Evolutionary conservation across 1,140 invertebrate species (phyloP).

Genomic region (Lysiphlebus fabarum): DNA sequence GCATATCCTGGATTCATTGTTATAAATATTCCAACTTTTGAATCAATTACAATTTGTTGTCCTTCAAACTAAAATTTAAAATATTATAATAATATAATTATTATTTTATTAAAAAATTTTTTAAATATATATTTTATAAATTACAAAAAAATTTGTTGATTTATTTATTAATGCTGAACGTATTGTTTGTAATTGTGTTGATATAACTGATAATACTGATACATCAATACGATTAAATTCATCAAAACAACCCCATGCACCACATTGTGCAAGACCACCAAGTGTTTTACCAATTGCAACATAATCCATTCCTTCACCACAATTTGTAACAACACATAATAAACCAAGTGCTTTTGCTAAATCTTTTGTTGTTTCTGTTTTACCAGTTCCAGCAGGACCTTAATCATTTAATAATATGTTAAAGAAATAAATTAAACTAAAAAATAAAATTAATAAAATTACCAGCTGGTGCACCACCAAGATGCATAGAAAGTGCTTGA

Average conservation of each 20-base stretch:
- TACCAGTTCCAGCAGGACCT: constrained; percentile 82
- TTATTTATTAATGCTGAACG: constrained; percentile 75
- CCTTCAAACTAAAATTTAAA: constrained; percentile 71
- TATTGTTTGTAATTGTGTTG: constrained; percentile 85
- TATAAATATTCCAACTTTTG: constrained; percentile 86
- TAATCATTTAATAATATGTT: constrained; percentile 6
- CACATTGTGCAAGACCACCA: constrained; percentile 69
- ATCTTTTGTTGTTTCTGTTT: constrained; percentile 89
- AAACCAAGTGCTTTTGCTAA: constrained; percentile 83
- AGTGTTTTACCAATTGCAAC: constrained; percentile 81
- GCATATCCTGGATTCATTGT: constrained; percentile 93
- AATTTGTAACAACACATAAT: constrained; percentile 87
- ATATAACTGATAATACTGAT: constrained; percentile 87
- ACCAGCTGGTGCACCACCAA: constrained; percentile 84
- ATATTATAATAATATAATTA: constrained; percentile 23
- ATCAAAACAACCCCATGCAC: constrained; percentile 88
- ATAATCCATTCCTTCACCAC: constrained; percentile 89
- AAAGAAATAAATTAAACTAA: constrained; percentile 16
- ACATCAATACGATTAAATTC: constrained; percentile 90
- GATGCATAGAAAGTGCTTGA: constrained; percentile 82
- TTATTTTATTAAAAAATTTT: constrained; percentile 8
- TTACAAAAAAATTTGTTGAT: constrained; percentile 69
- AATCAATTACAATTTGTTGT: constrained; percentile 75
- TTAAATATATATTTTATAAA: constrained; percentile 25
- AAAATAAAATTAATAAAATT: constrained; percentile 15